These are phyloP conservation scores for Enhydra lutris DNA, from an alignment of 2,113 vertebrate species.

Conservation along the genomic window DNA sequence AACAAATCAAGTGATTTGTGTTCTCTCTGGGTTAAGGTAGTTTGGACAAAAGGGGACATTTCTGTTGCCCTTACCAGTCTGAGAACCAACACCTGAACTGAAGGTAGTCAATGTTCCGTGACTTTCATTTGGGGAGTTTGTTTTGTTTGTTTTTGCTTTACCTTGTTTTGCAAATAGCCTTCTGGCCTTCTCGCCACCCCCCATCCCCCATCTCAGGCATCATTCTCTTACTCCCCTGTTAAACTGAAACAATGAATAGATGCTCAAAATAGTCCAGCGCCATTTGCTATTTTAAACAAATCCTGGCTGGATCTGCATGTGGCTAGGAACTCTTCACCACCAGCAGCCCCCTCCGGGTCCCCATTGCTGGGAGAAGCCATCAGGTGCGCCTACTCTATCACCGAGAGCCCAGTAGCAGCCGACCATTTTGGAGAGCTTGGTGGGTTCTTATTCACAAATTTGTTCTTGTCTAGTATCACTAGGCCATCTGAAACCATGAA, in stretches of 20 bases:
- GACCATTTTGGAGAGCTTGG: neutral
- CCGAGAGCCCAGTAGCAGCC: neutral
- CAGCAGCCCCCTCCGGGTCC: accelerated
- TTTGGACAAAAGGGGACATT: neutral
- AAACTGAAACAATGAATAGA: neutral
- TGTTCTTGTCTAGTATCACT: neutral
- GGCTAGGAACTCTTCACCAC: neutral
- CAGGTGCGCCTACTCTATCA: neutral
- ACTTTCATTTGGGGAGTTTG: neutral
- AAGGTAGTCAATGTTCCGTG: neutral
- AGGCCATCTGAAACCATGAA: neutral
- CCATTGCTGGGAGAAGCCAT: neutral
- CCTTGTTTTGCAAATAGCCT: neutral
- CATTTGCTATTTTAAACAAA: neutral
- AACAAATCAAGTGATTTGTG: neutral
- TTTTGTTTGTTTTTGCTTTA: neutral
- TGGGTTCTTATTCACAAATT: neutral
- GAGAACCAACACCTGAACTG: neutral
- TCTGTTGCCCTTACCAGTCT: neutral
- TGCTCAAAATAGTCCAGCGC: neutral
- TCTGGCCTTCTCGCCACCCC: neutral
- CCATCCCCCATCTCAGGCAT: neutral
- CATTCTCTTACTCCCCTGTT: no score
- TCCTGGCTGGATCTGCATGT: neutral
- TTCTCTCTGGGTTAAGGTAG: neutral